phyloP scores from a whole-genome alignment of 2,888 invertebrate species.

The Sarcophaga subvicina region DNA sequence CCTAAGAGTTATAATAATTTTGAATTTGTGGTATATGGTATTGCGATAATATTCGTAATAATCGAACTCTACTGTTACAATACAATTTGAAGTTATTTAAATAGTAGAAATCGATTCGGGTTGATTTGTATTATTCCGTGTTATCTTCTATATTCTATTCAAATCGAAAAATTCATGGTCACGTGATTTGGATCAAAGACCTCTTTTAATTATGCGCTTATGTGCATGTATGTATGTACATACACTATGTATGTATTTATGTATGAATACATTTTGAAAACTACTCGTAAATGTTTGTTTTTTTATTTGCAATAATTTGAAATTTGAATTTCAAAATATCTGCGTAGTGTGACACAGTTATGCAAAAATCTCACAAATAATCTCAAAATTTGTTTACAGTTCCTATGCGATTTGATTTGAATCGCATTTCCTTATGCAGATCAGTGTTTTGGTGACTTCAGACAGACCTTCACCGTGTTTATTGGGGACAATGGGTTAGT shows the following conservation, averaged over 20 bases:
- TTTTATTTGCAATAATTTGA: background rate
- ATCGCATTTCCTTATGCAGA: background rate
- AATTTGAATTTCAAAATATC: background rate
- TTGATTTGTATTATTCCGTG: background rate
- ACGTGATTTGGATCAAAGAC: slow-evolving; percentile 41
- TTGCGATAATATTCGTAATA: background rate
- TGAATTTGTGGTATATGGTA: too few species aligned
- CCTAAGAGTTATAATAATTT: too few species aligned
- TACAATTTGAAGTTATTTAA: background rate
- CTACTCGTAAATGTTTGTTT: background rate
- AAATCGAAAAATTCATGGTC: slow-evolving; percentile 48
- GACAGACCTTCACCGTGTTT: background rate
- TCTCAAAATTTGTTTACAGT: background rate
- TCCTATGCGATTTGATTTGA: background rate
- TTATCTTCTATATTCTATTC: background rate
- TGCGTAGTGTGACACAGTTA: slow-evolving; percentile 10
- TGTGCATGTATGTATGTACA: background rate
- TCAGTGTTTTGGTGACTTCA: background rate
- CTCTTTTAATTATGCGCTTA: slow-evolving; percentile 22
- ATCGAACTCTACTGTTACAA: background rate
- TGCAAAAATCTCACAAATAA: background rate
- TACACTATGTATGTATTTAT: background rate
- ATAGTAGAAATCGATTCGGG: background rate
- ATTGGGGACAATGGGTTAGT: background rate
- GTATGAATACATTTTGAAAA: background rate